Conservation (phyloP, 2,888 invertebrate species). For the Agrochola litura region DNA sequence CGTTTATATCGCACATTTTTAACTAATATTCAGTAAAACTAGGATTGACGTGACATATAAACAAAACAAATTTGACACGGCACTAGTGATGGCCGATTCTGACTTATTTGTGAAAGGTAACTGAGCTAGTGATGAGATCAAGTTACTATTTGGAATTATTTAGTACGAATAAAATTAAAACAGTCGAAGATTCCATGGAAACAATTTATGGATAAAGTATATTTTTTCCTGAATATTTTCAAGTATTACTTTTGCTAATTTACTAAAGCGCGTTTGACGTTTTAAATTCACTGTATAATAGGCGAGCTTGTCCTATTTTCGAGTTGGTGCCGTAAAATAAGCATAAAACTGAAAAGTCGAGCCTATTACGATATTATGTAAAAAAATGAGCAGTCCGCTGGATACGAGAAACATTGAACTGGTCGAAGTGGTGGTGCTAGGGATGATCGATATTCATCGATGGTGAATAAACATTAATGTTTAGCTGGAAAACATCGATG, state of each 20-base stretch:
- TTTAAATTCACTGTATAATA: not conserved
- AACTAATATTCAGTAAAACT: slow-evolving; percentile 67
- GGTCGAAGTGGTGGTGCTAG: too few species aligned
- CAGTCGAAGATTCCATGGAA: not conserved
- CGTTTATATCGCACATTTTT: slow-evolving; percentile 88
- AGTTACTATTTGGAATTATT: slow-evolving; percentile 14
- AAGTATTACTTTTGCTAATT: not conserved
- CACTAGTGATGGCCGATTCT: slow-evolving; percentile 53
- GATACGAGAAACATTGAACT: too few species aligned
- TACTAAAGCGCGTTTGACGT: not conserved
- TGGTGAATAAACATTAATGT: too few species aligned
- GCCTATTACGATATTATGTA: too few species aligned
- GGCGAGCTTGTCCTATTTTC: too few species aligned
- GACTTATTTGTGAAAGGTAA: slow-evolving; percentile 22
- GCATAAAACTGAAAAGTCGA: too few species aligned
- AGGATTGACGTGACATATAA: slow-evolving; percentile 82
- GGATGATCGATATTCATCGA: too few species aligned
- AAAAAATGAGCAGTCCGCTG: too few species aligned
- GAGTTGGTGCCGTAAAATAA: too few species aligned
- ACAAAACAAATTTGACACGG: slow-evolving; percentile 76
- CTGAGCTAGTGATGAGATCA: slow-evolving; percentile 5
- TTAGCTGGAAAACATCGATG: too few species aligned
- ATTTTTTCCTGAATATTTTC: not conserved
- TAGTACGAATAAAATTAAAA: not conserved
- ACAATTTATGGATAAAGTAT: not conserved